phyloP scores from a whole-genome alignment of 2,113 vertebrate genomes.

The Psephotus haematonotus region DNA sequence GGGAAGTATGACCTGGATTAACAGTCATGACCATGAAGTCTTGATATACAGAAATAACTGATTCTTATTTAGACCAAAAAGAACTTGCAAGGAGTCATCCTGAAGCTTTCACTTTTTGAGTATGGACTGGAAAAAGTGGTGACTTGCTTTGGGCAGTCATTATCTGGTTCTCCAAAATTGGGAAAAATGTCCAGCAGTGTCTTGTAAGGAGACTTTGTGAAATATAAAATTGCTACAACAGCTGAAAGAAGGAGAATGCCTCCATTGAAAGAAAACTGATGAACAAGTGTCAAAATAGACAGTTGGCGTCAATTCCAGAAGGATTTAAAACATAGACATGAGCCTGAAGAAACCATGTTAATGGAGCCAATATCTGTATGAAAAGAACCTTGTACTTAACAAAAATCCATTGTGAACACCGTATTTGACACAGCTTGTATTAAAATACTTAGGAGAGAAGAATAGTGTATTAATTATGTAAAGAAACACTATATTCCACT shows the following conservation, averaged over 20 bases:
- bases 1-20: background rate
- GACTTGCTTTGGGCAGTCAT: background rate
- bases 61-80: background rate
- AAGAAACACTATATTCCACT: background rate
- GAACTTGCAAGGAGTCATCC: background rate
- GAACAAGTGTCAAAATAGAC: conserved; percentile 59
- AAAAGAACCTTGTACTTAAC: conserved; percentile 33
- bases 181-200: background rate
- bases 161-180: background rate
- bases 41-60: background rate
- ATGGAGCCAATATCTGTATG: conserved; percentile 9
- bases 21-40: background rate
- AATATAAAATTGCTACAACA: conserved; percentile 55
- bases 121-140: background rate
- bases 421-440: background rate
- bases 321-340: conserved; percentile 54
- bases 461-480: background rate
- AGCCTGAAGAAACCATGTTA: conserved; percentile 12
- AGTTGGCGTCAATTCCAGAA: conserved; percentile 64
- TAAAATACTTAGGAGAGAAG: conserved; percentile 19
- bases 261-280: conserved; percentile 60
- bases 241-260: conserved; percentile 64
- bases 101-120: background rate
- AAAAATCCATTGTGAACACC: conserved; percentile 25
- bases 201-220: background rate